Conservation (phyloP, 2,797 vertebrate genomes). For the Ctenosaura bakeri region DNA sequence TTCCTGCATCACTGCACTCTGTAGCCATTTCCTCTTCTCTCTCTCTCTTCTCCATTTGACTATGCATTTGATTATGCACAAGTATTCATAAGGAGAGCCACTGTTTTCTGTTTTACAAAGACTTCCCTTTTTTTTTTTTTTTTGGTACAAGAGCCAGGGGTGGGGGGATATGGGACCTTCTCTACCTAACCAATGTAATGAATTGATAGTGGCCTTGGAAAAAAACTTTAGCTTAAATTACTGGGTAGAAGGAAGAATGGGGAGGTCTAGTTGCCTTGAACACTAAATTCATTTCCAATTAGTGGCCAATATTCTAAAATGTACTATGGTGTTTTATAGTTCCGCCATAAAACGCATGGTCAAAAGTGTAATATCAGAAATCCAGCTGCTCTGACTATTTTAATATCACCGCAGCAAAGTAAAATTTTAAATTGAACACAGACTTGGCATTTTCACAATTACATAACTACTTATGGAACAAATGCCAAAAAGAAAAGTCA, state of each 20-base stretch:
- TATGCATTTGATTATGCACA: no score
- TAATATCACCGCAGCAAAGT: constrained; percentile 18
- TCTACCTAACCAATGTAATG: constrained; percentile 18
- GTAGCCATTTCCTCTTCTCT: no score
- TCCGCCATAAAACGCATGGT: background rate
- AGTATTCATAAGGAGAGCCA: no score
- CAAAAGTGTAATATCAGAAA: constrained; percentile 36
- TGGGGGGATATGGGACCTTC: background rate
- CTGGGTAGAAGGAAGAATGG: constrained; percentile 1
- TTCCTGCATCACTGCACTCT: no score
- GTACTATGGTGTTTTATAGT: background rate
- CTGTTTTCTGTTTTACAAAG: no score
- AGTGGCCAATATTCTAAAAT: constrained; percentile 46
- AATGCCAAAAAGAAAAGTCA: background rate
- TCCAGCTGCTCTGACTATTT: constrained; percentile 21
- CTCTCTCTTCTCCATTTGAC: no score
- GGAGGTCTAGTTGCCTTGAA: constrained; percentile 25
- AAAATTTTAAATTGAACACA: constrained; percentile 42
- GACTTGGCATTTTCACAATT: constrained; percentile 44
- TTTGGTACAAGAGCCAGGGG: no score
- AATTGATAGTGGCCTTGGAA: constrained; percentile 46
- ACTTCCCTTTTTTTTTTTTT: no score
- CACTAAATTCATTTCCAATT: constrained; percentile 48
- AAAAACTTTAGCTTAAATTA: constrained; percentile 33
- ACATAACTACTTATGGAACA: constrained; percentile 28